Evolutionary conservation across 64 coral and sea anemone genomes (phyloP).

Genomic region (Porites australiensis): DNA sequence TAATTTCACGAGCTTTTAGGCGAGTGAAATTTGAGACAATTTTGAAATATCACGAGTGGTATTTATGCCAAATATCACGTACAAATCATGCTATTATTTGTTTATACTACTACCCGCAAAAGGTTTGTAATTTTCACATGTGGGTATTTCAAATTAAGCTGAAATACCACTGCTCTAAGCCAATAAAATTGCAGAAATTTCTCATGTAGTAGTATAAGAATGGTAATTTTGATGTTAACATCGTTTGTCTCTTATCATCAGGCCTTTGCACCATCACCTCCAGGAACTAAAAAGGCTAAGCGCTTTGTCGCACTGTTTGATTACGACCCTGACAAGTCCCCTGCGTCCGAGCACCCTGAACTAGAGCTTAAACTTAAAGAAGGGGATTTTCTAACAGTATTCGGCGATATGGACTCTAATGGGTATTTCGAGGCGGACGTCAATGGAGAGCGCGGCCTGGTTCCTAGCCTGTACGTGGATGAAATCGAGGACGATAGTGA

Average conservation of each 20-base stretch:
- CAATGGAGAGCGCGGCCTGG: conserved; percentile 85
- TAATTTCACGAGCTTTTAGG: too few species aligned
- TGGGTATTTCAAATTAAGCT: too few species aligned
- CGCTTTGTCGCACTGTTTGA: conserved; percentile 83
- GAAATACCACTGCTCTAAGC: too few species aligned
- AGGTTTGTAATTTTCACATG: too few species aligned
- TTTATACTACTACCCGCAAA: too few species aligned
- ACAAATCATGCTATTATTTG: too few species aligned
- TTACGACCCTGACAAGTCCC: conserved; percentile 88
- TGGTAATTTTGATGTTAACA: background rate
- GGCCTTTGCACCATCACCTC: conserved; percentile 11
- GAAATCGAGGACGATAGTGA: conserved; percentile 71
- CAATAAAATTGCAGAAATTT: too few species aligned
- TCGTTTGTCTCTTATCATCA: background rate
- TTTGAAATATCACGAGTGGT: too few species aligned
- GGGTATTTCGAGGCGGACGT: conserved; percentile 88
- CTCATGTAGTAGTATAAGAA: too few species aligned
- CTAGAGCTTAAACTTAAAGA: conserved; percentile 81
- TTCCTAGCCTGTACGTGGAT: conserved; percentile 88
- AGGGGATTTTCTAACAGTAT: conserved; percentile 76
- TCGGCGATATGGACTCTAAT: conserved; percentile 90
- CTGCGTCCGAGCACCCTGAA: conserved; percentile 77
- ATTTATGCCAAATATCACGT: too few species aligned
- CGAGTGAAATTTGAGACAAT: too few species aligned
- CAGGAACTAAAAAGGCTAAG: conserved; percentile 50